Percentiles rank a stretch among this genome's conserved stretches.
Evolutionary conservation across 2,888 invertebrate species (phyloP).

Genomic region (Pachymerium ferrugineum): DNA sequence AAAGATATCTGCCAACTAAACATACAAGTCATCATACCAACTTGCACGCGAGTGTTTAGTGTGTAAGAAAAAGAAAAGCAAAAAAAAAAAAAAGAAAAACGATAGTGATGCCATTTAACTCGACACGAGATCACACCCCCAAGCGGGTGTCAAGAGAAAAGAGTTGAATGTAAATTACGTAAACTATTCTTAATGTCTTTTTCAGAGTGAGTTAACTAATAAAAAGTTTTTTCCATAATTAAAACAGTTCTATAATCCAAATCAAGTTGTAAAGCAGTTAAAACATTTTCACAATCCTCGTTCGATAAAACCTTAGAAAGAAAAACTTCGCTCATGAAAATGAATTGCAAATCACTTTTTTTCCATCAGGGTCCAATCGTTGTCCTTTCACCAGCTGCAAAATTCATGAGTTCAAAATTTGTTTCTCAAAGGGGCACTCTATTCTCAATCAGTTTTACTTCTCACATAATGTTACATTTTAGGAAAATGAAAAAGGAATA

Average conservation of each 20-base stretch:
- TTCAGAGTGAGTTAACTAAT: no score
- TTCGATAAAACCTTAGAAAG: no score
- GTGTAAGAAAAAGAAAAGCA: no score
- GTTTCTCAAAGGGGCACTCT: background rate
- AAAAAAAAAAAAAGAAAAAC: background rate
- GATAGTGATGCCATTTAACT: background rate
- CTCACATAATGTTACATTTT: background rate
- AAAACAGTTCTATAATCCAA: no score
- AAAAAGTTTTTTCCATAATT: conserved; percentile 15
- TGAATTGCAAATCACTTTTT: background rate
- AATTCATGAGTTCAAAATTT: conserved; percentile 17
- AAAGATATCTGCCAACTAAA: background rate
- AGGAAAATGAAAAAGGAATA: no score
- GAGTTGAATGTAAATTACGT: conserved; percentile 12
- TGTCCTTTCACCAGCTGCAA: background rate
- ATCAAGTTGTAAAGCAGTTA: no score
- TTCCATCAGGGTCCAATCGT: background rate
- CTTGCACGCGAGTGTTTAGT: no score
- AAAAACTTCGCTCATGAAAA: background rate
- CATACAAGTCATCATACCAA: conserved; percentile 10
- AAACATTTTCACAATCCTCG: no score
- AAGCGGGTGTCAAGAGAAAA: background rate
- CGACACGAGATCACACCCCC: background rate
- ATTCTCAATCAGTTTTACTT: background rate
- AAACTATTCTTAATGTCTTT: no score